A percentile compares a stretch with the other conserved stretches of the same genome.
phyloP scores from a whole-genome alignment of 1,140 invertebrate genomes.

The Piezodorus guildinii region DNA sequence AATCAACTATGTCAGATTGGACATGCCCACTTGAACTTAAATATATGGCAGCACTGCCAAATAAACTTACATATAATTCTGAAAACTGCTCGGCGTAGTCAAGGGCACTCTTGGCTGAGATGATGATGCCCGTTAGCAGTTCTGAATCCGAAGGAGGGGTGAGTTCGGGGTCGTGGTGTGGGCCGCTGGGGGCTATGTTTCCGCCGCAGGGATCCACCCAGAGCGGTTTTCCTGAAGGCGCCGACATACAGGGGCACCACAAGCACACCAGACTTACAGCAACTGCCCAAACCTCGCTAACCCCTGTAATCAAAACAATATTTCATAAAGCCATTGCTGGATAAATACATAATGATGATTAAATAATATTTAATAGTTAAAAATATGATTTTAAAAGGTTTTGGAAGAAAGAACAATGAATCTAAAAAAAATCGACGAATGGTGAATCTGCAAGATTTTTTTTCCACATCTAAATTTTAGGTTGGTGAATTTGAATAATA shows the following conservation, averaged over 20 bases:
- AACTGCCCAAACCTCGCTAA: conserved; percentile 16
- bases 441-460: no score
- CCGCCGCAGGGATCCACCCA: conserved; percentile 18
- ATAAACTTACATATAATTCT: conserved; percentile 14
- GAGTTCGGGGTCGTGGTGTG: not conserved
- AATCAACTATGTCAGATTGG: no score
- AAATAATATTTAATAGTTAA: no score
- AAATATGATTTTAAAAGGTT: no score
- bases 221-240: conserved; percentile 3
- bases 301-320: conserved; percentile 5
- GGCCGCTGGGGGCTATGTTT: not conserved
- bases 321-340: no score
- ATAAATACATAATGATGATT: no score
- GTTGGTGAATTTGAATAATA: no score
- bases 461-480: no score
- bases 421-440: no score
- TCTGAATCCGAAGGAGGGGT: not conserved
- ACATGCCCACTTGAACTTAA: no score
- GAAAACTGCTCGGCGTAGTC: conserved; percentile 10
- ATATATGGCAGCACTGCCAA: no score
- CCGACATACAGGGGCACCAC: conserved; percentile 14
- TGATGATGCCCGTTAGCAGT: conserved; percentile 7
- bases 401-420: no score
- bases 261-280: conserved; percentile 9
- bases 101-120: conserved; percentile 2